phyloP scores from a whole-genome alignment of 2,888 invertebrate species.

The Rhyacophila evoluta region DNA sequence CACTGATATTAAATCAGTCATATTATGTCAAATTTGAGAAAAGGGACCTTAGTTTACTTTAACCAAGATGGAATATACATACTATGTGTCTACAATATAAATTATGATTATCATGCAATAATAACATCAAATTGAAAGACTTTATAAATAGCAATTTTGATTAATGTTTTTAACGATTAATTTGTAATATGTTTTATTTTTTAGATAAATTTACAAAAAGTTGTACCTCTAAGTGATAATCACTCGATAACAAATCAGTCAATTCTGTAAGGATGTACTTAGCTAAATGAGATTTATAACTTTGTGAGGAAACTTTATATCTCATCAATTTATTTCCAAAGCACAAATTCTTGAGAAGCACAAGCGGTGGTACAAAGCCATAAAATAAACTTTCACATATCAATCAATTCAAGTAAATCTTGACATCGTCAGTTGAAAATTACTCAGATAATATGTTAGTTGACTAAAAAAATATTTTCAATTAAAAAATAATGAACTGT shows the following conservation, averaged over 20 bases:
- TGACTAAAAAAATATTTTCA: too few species aligned
- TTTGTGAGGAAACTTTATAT: too few species aligned
- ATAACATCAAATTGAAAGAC: not conserved
- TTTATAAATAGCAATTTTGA: not conserved
- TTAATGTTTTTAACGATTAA: too few species aligned
- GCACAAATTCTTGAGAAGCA: too few species aligned
- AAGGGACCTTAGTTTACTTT: not conserved
- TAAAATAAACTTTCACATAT: constrained; percentile 55
- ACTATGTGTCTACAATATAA: not conserved
- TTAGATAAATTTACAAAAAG: not conserved
- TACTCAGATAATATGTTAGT: too few species aligned
- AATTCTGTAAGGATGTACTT: not conserved
- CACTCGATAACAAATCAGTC: not conserved
- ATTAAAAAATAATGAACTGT: constrained; percentile 54
- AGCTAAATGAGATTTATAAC: not conserved
- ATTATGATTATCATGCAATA: constrained; percentile 16
- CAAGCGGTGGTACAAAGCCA: too few species aligned
- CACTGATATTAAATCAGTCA: too few species aligned
- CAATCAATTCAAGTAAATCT: too few species aligned
- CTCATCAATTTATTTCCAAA: too few species aligned
- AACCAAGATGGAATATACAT: not conserved
- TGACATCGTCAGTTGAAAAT: too few species aligned
- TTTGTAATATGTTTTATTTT: too few species aligned
- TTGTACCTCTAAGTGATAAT: not conserved
- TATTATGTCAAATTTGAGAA: too few species aligned